Conservation (phyloP, 1,140 invertebrate species). For the Drosophila oshimai region DNA sequence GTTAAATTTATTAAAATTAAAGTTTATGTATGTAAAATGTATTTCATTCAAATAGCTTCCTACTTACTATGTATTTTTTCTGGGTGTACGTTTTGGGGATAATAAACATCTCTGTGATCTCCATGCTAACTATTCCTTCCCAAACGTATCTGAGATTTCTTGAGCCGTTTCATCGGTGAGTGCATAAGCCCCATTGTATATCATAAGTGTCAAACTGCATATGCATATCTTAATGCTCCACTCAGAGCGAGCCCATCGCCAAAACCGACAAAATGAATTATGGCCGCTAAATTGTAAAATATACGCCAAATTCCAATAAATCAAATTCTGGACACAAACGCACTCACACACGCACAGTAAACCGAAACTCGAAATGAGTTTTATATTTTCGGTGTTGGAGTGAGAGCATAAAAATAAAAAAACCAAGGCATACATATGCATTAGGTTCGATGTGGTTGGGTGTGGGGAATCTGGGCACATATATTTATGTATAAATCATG, state of each 20-base stretch:
- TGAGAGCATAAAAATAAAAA: conserved; percentile 53
- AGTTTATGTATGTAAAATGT: no score
- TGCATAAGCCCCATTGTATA: conserved; percentile 32
- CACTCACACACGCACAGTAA: conserved; percentile 13
- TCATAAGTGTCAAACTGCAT: conserved; percentile 46
- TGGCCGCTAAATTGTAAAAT: conserved; percentile 81
- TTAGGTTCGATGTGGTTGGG: conserved; percentile 32
- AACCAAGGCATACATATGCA: conserved; percentile 60
- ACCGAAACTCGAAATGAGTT: conserved; percentile 63
- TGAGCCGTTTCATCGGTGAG: background rate
- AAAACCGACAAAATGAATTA: conserved; percentile 81
- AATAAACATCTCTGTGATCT: conserved; percentile 15
- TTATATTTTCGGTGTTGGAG: conserved; percentile 11
- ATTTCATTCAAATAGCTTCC: no score
- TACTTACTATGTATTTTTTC: background rate
- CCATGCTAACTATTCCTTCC: background rate
- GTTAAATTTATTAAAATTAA: no score
- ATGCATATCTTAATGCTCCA: conserved; percentile 62
- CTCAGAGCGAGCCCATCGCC: conserved; percentile 57
- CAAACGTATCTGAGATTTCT: background rate
- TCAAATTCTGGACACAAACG: conserved; percentile 51
- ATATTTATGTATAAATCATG: conserved; percentile 79
- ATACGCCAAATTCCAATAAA: conserved; percentile 77
- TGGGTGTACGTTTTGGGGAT: background rate
- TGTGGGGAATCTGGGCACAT: conserved; percentile 41